Evolutionary conservation across 2,797 vertebrate species (phyloP), one percentile per base, ranked within the genome.

Genomic region (Gastrophryne carolinensis): DNA sequence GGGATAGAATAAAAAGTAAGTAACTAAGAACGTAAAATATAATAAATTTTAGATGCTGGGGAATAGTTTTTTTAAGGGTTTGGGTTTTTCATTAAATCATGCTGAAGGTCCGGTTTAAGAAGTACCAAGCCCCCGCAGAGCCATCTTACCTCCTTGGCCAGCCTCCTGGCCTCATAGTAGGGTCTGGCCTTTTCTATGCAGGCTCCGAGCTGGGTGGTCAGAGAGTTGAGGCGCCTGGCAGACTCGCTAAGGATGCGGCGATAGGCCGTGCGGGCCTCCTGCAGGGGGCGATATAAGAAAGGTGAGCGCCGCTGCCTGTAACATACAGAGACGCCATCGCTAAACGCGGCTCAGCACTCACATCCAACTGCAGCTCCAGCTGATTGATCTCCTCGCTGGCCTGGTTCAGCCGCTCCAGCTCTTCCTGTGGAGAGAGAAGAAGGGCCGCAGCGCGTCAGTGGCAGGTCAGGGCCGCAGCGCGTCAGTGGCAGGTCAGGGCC

Each of bases 131-230:
- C n/a, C n/a, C 10, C 9, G n/a, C n/a, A 26, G 13, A 56, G 3
- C 27, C 4, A 27, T 47, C 10, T n/a, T 78, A 97, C 95, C 93
- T 96, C 95, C 82, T 96, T 97, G 61, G 95, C 95, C 3, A 94
- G 85, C 50, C 95, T 87, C 0, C 95, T 90, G 0, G 95, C 94
- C 82, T 97, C 95, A 6, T 96, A 97, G 82, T 97, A 97, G 0
- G 95, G 95, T 9, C 95, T 87, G 0, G 95, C 95, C 79, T 94
- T 95, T 70, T 96, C 95, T 0, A 97, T 95, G 83, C 94, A 96
- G 60, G 89, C 87, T 3, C 95, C 95, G 0, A 97, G 70, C 13
- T 95, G 93, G 13, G 94, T 95, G 30, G 93, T 92, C 79, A 94
- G 93, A 0, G 91, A 83, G 0, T 97, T 96, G 12, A 97, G 90